A percentile compares a stretch with the other conserved stretches of the same genome.
These are phyloP conservation scores for Riptortus pedestris DNA, from an alignment of 1,140 invertebrate species.

Conservation along the genomic window DNA sequence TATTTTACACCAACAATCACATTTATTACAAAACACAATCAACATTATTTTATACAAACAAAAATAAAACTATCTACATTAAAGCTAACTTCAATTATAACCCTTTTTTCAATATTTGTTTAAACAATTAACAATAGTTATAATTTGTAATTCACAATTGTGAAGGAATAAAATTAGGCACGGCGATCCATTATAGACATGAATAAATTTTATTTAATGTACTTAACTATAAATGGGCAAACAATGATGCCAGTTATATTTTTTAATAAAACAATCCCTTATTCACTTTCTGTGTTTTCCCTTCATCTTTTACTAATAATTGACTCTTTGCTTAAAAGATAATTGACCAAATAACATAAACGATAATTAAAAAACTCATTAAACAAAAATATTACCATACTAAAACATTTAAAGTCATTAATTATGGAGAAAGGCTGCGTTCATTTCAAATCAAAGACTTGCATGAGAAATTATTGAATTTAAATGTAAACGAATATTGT, in stretches of 20 bases:
- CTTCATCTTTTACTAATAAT: not conserved
- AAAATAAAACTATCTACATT: not conserved
- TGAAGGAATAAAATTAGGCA: constrained; percentile 12
- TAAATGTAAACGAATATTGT: no score
- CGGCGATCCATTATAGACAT: not conserved
- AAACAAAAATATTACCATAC: no score
- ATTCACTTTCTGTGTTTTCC: not conserved
- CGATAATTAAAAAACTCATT: not conserved
- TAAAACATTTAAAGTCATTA: no score
- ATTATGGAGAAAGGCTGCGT: no score
- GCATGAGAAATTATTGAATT: no score
- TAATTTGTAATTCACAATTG: not conserved
- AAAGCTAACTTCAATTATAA: no score
- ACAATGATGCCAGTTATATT: not conserved
- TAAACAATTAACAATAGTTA: not conserved
- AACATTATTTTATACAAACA: not conserved
- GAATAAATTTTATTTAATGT: not conserved
- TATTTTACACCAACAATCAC: not conserved
- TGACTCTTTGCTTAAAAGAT: not conserved
- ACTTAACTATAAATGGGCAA: not conserved
- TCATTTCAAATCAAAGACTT: no score
- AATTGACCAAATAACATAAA: constrained; percentile 1
- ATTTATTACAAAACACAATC: not conserved
- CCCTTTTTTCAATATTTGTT: not conserved
- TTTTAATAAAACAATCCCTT: not conserved